Evolutionary conservation across 2,888 invertebrate species (phyloP).

Genomic region (Tenthredo mesomela): DNA sequence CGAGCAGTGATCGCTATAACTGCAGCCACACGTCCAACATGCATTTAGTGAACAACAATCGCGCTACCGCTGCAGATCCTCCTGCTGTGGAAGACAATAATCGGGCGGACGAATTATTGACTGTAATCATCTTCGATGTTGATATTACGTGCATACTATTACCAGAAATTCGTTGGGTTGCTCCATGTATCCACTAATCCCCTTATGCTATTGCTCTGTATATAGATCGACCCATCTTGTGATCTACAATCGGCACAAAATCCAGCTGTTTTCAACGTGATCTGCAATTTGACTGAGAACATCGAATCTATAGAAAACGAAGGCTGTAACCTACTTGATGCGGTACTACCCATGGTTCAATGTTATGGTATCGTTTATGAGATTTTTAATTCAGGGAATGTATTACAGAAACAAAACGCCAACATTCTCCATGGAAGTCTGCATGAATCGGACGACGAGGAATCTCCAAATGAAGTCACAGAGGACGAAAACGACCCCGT

Average conservation of each 20-base stretch:
- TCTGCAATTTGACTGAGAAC: not conserved
- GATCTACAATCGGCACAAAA: not conserved
- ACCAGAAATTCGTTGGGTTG: not conserved
- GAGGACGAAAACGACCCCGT: not conserved
- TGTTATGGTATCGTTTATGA: not conserved
- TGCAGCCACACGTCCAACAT: no score
- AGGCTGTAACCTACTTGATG: not conserved
- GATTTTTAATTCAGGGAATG: not conserved
- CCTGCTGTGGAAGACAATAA: not conserved
- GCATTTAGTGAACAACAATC: no score
- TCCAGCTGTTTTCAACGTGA: not conserved
- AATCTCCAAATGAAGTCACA: not conserved
- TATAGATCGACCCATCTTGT: not conserved
- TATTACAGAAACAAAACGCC: not conserved
- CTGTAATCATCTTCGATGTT: not conserved
- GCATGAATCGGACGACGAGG: not conserved
- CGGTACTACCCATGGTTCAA: not conserved
- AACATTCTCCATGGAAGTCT: no score
- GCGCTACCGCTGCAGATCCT: not conserved
- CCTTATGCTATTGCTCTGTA: no score
- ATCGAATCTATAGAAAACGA: not conserved
- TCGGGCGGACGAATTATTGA: not conserved
- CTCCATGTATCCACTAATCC: not conserved
- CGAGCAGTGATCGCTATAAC: no score
- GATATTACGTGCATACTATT: slow-evolving; percentile 3